Conservation (phyloP, 2,888 invertebrate genomes). For the Chamaedrilus cognettii region DNA sequence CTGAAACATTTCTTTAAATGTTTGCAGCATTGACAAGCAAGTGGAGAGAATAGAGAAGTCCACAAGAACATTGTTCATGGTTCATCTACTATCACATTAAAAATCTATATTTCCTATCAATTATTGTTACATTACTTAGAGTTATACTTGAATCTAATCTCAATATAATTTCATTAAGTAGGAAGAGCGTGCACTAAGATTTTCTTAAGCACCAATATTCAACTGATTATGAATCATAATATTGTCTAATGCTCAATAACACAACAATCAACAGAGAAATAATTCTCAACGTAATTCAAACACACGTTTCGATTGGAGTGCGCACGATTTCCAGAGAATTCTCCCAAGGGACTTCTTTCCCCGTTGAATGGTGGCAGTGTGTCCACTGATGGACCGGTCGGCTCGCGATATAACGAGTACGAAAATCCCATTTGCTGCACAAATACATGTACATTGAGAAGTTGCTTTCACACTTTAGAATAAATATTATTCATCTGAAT, state of each 20-base stretch:
- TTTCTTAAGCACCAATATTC: no score
- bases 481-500: no score
- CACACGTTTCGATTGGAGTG: slow-evolving; percentile 17
- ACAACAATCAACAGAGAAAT: neutral
- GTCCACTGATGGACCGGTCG: slow-evolving; percentile 19
- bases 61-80: no score
- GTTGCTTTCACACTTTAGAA: no score
- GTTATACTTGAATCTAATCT: neutral
- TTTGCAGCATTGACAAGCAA: neutral
- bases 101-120: neutral
- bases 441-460: no score
- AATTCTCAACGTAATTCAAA: no score
- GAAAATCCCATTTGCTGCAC: neutral
- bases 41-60: no score
- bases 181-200: neutral
- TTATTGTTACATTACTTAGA: neutral
- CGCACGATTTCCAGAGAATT: slow-evolving; percentile 13
- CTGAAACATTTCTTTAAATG: no score
- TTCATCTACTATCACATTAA: neutral
- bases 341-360: slow-evolving; percentile 21
- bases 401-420: slow-evolving; percentile 11
- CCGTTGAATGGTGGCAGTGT: slow-evolving; percentile 22
- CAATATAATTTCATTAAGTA: neutral
- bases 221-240: no score
- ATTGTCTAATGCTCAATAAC: no score